A percentile compares a stretch with the other conserved stretches of the same genome.
Evolutionary conservation across 2,113 vertebrate genomes (phyloP).

Genomic region (Catharus minimus): DNA sequence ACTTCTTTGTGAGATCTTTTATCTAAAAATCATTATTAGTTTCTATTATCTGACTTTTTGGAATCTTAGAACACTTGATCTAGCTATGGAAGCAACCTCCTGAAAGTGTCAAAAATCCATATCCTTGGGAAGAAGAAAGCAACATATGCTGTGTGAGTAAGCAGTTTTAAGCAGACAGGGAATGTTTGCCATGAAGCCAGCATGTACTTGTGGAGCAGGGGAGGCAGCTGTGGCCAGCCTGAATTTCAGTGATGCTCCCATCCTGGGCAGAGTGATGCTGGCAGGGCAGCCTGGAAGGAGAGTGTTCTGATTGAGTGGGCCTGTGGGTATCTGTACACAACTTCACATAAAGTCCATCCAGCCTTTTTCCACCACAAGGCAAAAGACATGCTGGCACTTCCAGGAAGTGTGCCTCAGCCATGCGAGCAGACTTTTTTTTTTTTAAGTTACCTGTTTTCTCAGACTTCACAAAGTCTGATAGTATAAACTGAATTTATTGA

Average conservation of each 20-base stretch:
- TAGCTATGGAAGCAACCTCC: background rate
- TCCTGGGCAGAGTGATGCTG: background rate
- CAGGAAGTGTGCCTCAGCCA: background rate
- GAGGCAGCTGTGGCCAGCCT: background rate
- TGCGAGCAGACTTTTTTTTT: background rate
- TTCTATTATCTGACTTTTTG: background rate
- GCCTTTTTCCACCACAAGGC: background rate
- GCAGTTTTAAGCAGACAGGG: background rate
- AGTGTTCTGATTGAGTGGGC: fast-evolving
- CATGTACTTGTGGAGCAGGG: too few relatives aligned
- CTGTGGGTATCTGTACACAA: fast-evolving
- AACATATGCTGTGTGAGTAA: background rate
- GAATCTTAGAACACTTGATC: fast-evolving
- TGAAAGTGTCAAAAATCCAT: background rate
- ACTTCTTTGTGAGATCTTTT: background rate
- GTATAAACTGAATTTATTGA: background rate
- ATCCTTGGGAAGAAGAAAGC: background rate
- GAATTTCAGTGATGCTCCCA: background rate
- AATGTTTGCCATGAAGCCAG: background rate
- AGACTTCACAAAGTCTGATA: background rate
- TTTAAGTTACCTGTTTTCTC: background rate
- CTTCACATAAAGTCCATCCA: background rate
- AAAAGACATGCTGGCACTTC: background rate
- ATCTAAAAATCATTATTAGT: background rate
- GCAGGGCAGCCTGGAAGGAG: background rate